Percentiles rank a stretch among this genome's conserved stretches.
phyloP scores from a whole-genome alignment of 2,797 vertebrate species.

The Gambusia yucatana region DNA sequence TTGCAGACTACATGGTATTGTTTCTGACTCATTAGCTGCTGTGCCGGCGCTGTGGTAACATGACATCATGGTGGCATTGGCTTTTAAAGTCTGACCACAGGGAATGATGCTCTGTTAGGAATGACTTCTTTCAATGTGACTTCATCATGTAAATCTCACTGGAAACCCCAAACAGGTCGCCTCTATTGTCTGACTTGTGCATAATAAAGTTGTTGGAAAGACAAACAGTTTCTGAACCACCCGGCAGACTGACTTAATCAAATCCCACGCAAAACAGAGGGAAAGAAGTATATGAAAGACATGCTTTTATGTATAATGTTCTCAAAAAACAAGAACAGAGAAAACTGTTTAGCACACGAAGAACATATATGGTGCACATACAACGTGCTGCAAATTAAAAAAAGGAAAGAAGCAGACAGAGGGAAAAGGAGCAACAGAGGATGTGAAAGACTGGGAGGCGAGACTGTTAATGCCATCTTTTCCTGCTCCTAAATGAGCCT shows the following conservation, averaged over 20 bases:
- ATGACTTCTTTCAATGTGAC: conserved; percentile 59
- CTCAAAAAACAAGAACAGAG: background rate
- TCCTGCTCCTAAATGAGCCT: conserved; percentile 35
- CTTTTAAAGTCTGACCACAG: conserved; percentile 61
- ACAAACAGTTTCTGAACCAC: conserved; percentile 19
- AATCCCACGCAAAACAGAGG: background rate
- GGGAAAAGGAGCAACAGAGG: background rate
- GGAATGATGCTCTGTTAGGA: conserved; percentile 46
- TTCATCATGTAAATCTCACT: conserved; percentile 59
- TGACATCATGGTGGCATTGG: conserved; percentile 67
- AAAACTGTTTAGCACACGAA: background rate
- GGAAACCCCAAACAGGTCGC: conserved; percentile 63
- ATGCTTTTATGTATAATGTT: background rate
- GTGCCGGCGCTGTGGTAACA: conserved; percentile 47
- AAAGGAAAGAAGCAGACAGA: background rate
- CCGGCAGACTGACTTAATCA: conserved; percentile 21
- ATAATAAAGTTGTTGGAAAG: conserved; percentile 20
- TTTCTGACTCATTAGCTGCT: conserved; percentile 54
- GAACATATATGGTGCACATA: background rate
- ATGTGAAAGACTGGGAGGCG: conserved; percentile 8
- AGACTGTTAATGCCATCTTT: conserved; percentile 21
- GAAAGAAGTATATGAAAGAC: background rate
- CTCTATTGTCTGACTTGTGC: conserved; percentile 38
- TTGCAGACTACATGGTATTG: conserved; percentile 34
- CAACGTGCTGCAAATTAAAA: background rate